Evolutionary conservation across 2,113 vertebrate genomes (phyloP).

Genomic region (Sterna hirundo): DNA sequence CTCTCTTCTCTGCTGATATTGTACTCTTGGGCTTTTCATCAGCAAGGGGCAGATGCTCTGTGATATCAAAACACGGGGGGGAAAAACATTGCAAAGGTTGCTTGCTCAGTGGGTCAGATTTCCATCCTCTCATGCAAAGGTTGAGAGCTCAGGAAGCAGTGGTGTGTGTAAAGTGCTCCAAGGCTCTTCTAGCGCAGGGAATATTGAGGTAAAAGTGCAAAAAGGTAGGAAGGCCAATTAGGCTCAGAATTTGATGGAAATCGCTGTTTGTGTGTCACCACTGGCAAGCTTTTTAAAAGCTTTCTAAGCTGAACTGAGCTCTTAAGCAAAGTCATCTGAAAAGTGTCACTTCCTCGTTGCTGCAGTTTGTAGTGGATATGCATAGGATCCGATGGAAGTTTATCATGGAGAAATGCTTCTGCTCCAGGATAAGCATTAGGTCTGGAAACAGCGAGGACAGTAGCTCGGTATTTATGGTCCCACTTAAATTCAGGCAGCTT

Average conservation of each 20-base stretch:
- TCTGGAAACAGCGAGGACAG: neutral
- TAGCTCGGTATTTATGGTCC: neutral
- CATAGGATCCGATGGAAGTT: neutral
- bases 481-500: neutral
- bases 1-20: neutral
- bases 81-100: neutral
- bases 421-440: neutral
- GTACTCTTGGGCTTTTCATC: neutral
- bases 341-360: neutral
- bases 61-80: neutral
- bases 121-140: neutral
- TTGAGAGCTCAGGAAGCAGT: neutral
- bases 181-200: neutral
- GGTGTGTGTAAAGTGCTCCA: neutral
- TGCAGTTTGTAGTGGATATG: neutral
- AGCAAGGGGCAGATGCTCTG: neutral
- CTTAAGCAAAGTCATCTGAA: neutral
- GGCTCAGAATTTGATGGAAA: neutral
- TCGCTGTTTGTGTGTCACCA: neutral
- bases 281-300: neutral
- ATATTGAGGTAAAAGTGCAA: neutral
- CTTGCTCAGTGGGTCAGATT: neutral
- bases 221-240: neutral
- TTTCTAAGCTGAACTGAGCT: neutral
- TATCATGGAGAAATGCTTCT: neutral